Conservation (phyloP, 2,797 vertebrate genomes). For the Limosa lapponica region DNA sequence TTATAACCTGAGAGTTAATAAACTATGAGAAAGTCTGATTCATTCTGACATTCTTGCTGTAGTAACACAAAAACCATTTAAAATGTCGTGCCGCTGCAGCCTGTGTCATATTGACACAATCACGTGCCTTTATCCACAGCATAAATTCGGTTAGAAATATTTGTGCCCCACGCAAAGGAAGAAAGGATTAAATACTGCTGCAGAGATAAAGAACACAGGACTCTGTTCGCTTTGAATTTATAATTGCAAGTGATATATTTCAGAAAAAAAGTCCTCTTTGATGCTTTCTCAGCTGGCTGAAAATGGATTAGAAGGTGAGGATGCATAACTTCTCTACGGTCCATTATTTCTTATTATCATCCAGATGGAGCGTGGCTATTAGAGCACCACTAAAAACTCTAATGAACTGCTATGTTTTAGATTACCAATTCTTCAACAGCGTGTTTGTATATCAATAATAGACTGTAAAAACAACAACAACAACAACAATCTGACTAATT, state of each 20-base stretch:
- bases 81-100: background rate
- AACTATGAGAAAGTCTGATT: background rate
- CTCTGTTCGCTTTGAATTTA: background rate
- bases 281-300: slow-evolving; percentile 30
- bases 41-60: background rate
- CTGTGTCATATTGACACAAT: background rate
- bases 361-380: slow-evolving; percentile 14
- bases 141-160: background rate
- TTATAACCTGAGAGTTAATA: slow-evolving; percentile 15
- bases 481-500: slow-evolving; percentile 31
- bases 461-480: background rate
- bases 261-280: background rate
- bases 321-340: background rate
- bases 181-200: background rate
- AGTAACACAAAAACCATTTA: slow-evolving; percentile 30
- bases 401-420: slow-evolving; percentile 22
- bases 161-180: background rate
- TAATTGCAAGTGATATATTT: background rate
- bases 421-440: slow-evolving; percentile 32
- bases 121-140: background rate
- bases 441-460: slow-evolving; percentile 25
- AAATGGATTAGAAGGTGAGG: slow-evolving; percentile 49
- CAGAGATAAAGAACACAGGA: slow-evolving; percentile 1
- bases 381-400: slow-evolving; percentile 19
- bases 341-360: slow-evolving; percentile 50